Percentiles rank a stretch among this genome's conserved stretches.
Evolutionary conservation across 2,888 invertebrate species (phyloP).

Genomic region (Volucella inanis): DNA sequence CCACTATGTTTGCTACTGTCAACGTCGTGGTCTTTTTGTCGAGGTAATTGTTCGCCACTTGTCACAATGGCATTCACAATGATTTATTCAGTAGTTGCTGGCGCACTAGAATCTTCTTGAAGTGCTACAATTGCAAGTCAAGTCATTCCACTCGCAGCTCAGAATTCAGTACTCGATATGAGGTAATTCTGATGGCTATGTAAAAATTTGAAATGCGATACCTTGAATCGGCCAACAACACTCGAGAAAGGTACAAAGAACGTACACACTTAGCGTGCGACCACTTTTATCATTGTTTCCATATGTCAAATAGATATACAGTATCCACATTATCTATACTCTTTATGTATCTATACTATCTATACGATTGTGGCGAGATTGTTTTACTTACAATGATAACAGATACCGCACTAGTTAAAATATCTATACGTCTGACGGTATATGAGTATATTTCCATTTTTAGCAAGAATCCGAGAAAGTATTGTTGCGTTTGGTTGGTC

Average conservation of each 20-base stretch:
- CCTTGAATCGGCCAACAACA: constrained; percentile 11
- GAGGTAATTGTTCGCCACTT: constrained; percentile 69
- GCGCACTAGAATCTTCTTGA: constrained; percentile 41
- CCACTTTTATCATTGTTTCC: constrained; percentile 13
- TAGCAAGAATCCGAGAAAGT: constrained; percentile 8
- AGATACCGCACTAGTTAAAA: constrained; percentile 6
- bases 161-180: background rate
- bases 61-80: constrained; percentile 63
- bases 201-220: constrained; percentile 45
- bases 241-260: background rate
- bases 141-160: constrained; percentile 45
- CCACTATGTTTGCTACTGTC: too few species aligned
- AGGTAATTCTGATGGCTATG: background rate
- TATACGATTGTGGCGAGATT: background rate
- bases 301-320: constrained; percentile 36
- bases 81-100: constrained; percentile 41
- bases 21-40: too few species aligned
- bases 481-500: background rate
- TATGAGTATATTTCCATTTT: constrained; percentile 3
- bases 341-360: too few species aligned
- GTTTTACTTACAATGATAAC: constrained; percentile 26
- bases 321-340: constrained; percentile 12
- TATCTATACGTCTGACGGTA: too few species aligned
- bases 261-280: background rate
- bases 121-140: constrained; percentile 45